These are phyloP conservation scores for Otus sunia DNA, from an alignment of 2,113 vertebrate species.

Conservation along the genomic window DNA sequence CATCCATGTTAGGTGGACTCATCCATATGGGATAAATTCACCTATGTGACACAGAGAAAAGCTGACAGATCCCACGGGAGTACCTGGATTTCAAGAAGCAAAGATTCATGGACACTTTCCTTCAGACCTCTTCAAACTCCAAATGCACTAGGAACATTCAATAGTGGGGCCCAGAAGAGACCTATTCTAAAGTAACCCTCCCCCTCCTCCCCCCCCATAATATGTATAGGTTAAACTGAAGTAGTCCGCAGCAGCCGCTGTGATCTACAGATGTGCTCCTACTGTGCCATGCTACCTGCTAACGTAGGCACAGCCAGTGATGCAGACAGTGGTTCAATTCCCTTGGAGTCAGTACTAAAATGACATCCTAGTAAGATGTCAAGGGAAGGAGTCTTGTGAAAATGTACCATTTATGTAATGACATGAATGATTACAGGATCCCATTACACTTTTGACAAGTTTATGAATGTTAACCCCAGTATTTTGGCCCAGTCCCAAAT, in stretches of 20 bases:
- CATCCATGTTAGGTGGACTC: not conserved
- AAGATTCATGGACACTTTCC: not conserved
- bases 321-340: not conserved
- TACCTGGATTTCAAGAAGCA: not conserved
- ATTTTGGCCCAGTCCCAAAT: not conserved
- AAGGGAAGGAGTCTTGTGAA: not conserved
- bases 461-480: not conserved
- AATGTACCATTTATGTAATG: not conserved
- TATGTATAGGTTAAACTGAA: not conserved
- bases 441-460: not conserved
- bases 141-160: not conserved
- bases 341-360: not conserved
- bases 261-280: not conserved
- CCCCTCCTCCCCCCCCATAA: accelerated
- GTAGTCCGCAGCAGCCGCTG: not conserved
- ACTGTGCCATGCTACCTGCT: not conserved
- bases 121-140: not conserved
- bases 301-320: not conserved
- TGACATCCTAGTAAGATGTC: not conserved
- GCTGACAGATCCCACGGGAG: not conserved
- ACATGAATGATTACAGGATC: not conserved
- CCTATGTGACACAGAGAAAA: not conserved
- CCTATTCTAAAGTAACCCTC: not conserved
- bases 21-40: not conserved
- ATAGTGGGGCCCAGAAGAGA: not conserved